These are phyloP conservation scores for Clivina fossor DNA, from an alignment of 2,888 invertebrate species.

Conservation along the genomic window DNA sequence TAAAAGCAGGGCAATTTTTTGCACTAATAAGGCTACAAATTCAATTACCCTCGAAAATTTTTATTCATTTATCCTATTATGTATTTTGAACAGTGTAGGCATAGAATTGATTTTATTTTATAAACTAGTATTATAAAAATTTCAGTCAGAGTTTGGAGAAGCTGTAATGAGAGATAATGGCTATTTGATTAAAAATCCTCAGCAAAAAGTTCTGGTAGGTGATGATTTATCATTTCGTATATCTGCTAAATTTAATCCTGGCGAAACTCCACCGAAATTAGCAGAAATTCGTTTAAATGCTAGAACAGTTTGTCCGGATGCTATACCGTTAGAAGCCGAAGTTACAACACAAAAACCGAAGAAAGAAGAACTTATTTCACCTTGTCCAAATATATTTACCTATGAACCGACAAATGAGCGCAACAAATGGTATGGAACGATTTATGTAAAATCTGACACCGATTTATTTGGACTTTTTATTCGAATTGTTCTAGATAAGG, in stretches of 20 bases:
- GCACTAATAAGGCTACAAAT: too few species aligned
- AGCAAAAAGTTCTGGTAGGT: not conserved
- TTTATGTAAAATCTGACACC: not conserved
- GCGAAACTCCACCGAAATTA: conserved; percentile 2
- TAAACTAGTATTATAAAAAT: not conserved
- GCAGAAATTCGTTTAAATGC: conserved; percentile 6
- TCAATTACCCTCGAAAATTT: too few species aligned
- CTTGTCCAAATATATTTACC: conserved; percentile 9
- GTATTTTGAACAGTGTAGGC: too few species aligned
- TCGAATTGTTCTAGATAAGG: conserved; percentile 57
- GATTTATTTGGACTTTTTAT: conserved; percentile 54
- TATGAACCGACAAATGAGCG: not conserved
- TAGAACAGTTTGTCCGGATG: conserved; percentile 7
- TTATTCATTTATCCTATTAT: too few species aligned
- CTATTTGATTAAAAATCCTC: conserved; percentile 4
- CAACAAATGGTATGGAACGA: conserved; percentile 4
- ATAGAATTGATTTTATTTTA: too few species aligned
- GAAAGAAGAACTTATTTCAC: not conserved
- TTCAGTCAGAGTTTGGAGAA: conserved; percentile 16
- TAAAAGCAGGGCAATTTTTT: too few species aligned
- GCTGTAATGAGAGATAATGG: not conserved
- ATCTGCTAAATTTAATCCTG: not conserved
- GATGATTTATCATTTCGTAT: not conserved
- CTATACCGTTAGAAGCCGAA: not conserved
- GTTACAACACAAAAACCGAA: not conserved